These are phyloP conservation scores for Anagyrus pseudococci DNA, from an alignment of 2,888 invertebrate species.

Conservation along the genomic window DNA sequence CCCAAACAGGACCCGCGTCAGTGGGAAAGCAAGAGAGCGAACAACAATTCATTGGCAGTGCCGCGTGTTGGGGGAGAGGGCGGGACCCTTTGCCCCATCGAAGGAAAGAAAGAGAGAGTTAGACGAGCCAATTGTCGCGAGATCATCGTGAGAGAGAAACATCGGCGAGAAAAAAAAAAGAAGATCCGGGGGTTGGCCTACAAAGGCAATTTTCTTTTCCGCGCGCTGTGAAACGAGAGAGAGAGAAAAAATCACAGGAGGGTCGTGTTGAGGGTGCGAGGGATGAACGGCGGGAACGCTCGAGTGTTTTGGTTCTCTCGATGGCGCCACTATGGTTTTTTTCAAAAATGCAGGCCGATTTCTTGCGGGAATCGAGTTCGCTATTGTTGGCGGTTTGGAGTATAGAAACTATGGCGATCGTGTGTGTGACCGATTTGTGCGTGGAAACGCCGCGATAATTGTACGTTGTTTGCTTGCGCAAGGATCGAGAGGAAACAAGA, in stretches of 20 bases:
- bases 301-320: slow-evolving; percentile 35
- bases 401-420: too few relatives aligned
- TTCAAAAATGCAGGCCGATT: too few relatives aligned
- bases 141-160: slow-evolving; percentile 28
- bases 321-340: background rate
- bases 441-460: too few relatives aligned
- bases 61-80: too few relatives aligned
- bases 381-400: too few relatives aligned
- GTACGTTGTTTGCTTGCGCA: too few relatives aligned
- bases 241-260: slow-evolving; percentile 20
- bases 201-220: slow-evolving; percentile 21
- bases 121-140: background rate
- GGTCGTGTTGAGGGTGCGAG: slow-evolving; percentile 4
- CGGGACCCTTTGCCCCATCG: too few relatives aligned
- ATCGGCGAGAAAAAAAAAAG: background rate
- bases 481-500: too few relatives aligned
- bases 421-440: too few relatives aligned
- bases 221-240: slow-evolving; percentile 20
- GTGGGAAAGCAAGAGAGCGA: slow-evolving; percentile 10
- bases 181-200: slow-evolving; percentile 1
- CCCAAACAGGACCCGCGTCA: background rate
- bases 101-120: background rate
- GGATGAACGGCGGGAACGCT: slow-evolving; percentile 32
- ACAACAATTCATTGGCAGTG: too few relatives aligned
- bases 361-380: too few relatives aligned